Evolutionary conservation across 2,113 vertebrate species (phyloP), one percentile per base, ranked within the genome.

Genomic region (Callopanchax toddi): DNA sequence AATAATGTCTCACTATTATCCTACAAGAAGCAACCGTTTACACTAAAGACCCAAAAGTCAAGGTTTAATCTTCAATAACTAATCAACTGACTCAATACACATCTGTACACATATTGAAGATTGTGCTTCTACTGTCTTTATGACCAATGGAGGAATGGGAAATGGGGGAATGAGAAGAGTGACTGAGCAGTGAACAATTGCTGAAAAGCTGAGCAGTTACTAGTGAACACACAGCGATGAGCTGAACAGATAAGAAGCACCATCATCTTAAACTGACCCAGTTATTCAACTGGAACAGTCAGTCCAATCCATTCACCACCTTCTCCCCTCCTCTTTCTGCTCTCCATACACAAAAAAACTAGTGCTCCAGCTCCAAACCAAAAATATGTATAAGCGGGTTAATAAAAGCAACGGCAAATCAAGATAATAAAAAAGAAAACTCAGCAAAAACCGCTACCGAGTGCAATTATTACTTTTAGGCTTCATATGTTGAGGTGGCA

Each of bases 221-320:
- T 46, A 50, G 63, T 60, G 57, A 81, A 78, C 57, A 37, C 11
- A 60, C 67, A 57, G 42, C 17, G 42, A 81, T 60, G 66, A 84
- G 66, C 67, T 50, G 83, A 82, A 66, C 77, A 74, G 85, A 83
- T 83, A 74, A 78, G 58, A 79, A 78, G 74, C 42, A 51, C 71
- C 74, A 61, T 86, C 78, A 86, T 84, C 76, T 84, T 79, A 68
- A 82, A 81, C 46, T 87, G 87, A 88, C 87, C 89, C 83, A 89
- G 85, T 91, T 91, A 87, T 82, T 87, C 82, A 79, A 61, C 83
- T 85, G 82, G 82, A 76, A 85, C 81, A 68, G 58, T 67, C 22
- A 6, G 58, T 68, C 46, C 43, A 29, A 7, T n/a, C n/a, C n/a
- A n/a, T n/a, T n/a, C n/a, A n/a, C n/a, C n/a, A n/a, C n/a, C n/a